Base-by-base conservation (phyloP, 2,113 vertebrate species). In the Colius striatus region DNA sequence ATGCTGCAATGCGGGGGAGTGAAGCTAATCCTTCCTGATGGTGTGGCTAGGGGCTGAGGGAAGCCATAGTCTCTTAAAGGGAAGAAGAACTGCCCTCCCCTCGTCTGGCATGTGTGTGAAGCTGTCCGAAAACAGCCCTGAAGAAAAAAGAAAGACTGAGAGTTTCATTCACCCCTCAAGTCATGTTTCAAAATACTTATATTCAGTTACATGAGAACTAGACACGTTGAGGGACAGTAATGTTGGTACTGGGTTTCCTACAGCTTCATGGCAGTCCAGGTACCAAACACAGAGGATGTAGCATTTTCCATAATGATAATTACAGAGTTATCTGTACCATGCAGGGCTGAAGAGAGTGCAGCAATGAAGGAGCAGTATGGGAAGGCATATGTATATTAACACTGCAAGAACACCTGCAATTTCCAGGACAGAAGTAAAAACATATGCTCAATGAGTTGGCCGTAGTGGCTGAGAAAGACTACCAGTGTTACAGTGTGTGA, bases 401-500 rank as follows among this genome's bases (percentile, higher is more conserved):
- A 6, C 26, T 19, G 13, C 58, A 22, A 70, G 47, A 70, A 3
- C 3, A 43, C 16, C 30, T 13, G 50, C 36, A 2, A 3, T 16
- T 16, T 23, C 25, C 88, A 12, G 57, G 30, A 30, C 58, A 10
- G 41, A 36, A 9, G 2, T 26, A 10, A 4, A 18, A 18, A 10
- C 36, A 12, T 3, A 16, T 7, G 55, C 12, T 41, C 41, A 29
- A 8, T 2, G 34, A 23, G 3, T 2, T 18, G 74, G 34, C 32
- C 23, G 43, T 2, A 29, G 57, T 1, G 0, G 32, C 66, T 26
- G 43, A 34, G 70, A 10, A 47, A 63, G 21, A 15, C 22, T 2
- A 29, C 4, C 0, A 1, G n/a, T 3, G 30, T 32, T 76, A 7
- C 2, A 26, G 19, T 13, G 21, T 43, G 32, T 9, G 11, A n/a